phyloP scores from a whole-genome alignment of 2,888 invertebrate species.

The Tiphia femorata region DNA sequence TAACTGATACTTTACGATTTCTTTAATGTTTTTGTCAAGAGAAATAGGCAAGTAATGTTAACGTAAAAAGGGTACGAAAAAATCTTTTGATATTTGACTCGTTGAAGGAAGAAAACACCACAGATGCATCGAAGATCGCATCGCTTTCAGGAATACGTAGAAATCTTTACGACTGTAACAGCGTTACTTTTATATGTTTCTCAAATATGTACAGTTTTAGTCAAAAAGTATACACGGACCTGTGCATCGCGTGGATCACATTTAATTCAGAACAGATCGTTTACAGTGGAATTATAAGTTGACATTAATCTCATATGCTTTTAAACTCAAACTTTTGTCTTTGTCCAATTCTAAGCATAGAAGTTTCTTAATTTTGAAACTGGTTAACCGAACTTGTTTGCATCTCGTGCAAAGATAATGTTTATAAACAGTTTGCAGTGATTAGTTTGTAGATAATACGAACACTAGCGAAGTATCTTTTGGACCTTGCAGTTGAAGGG shows the following conservation, averaged over 20 bases:
- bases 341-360: no score
- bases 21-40: no score
- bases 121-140: constrained; percentile 35
- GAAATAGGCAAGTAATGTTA: neutral
- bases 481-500: constrained; percentile 18
- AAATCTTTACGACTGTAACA: neutral
- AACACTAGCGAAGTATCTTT: constrained; percentile 12
- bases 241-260: neutral
- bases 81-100: neutral
- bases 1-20: no score
- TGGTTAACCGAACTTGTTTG: no score
- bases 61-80: neutral
- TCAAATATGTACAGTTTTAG: neutral
- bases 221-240: neutral
- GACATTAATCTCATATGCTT: neutral
- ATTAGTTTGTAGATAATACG: neutral
- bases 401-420: neutral
- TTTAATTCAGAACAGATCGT: constrained; percentile 12
- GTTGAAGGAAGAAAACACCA: constrained; percentile 3
- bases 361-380: no score
- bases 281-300: neutral
- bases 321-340: neutral
- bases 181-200: neutral
- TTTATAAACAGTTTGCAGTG: no score
- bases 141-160: constrained; percentile 44